Conservation (phyloP, 1,140 invertebrate species). For the Aphelenchoides fujianensis region DNA sequence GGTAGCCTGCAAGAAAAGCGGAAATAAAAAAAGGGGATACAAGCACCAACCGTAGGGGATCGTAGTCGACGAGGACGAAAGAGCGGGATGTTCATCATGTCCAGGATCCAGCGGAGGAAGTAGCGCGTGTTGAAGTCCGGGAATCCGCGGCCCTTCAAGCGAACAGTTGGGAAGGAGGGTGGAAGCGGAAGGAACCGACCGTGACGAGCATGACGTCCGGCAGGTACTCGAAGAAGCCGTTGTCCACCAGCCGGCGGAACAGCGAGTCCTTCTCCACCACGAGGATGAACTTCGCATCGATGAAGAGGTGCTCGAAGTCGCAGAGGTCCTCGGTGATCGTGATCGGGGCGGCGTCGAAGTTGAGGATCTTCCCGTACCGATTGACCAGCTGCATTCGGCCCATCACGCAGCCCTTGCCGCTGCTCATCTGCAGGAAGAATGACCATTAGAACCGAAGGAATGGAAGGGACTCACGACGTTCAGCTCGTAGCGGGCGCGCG, state of each 20-base stretch:
- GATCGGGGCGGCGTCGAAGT: conserved; percentile 14
- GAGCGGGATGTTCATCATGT: not conserved
- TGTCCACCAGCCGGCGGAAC: conserved; percentile 11
- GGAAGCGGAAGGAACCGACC: not conserved
- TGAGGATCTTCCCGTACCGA: not conserved
- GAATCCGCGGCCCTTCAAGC: conserved; percentile 3
- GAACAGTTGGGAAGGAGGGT: not conserved
- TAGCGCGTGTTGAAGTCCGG: not conserved
- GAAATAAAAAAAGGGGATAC: not conserved
- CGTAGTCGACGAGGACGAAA: conserved; percentile 8
- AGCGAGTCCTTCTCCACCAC: conserved; percentile 11
- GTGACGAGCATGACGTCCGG: conserved; percentile 11
- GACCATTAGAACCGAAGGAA: not conserved
- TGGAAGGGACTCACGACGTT: conserved; percentile 7
- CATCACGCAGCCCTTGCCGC: conserved; percentile 11
- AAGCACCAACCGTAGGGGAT: not conserved
- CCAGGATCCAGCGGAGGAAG: conserved; percentile 7
- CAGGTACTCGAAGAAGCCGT: conserved; percentile 3
- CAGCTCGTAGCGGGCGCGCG: not conserved
- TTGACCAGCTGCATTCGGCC: conserved; percentile 1
- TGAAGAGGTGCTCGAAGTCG: not conserved
- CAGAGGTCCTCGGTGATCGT: conserved; percentile 4
- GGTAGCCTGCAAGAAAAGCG: not conserved
- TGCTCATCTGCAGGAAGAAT: not conserved
- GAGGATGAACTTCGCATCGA: not conserved